A percentile compares a stretch with the other conserved stretches of the same genome.
Evolutionary conservation across 2,797 vertebrate genomes (phyloP).

Genomic region (Molossus molossus): DNA sequence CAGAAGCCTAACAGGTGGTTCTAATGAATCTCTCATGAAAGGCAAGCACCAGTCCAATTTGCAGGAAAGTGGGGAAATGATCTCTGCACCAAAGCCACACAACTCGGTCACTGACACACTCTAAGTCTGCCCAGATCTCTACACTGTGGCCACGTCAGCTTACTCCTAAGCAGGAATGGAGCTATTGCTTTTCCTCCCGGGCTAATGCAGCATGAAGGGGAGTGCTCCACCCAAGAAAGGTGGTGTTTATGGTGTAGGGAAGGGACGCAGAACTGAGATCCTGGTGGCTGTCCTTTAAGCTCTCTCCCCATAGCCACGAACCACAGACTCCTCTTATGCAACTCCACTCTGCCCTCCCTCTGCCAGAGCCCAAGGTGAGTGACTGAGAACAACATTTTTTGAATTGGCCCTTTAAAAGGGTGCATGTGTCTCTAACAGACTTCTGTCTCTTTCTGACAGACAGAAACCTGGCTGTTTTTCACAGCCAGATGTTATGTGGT

Average conservation of each 20-base stretch:
- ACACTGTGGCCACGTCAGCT: background rate
- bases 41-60: background rate
- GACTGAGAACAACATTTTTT: background rate
- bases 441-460: background rate
- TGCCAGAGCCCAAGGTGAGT: background rate
- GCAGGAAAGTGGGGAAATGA: background rate
- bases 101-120: background rate
- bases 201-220: background rate
- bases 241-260: background rate
- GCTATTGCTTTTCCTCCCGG: background rate
- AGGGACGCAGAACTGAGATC: background rate
- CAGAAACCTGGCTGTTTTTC: background rate
- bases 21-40: background rate
- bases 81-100: background rate
- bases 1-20: background rate
- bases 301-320: background rate
- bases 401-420: background rate
- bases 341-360: background rate
- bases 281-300: background rate
- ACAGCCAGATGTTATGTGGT: background rate
- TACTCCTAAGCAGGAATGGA: background rate
- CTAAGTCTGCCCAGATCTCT: background rate
- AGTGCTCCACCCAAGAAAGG: background rate
- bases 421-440: background rate
- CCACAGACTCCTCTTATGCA: background rate